Conservation (phyloP, 2,113 vertebrate genomes). For the Muntiacus reevesi region DNA sequence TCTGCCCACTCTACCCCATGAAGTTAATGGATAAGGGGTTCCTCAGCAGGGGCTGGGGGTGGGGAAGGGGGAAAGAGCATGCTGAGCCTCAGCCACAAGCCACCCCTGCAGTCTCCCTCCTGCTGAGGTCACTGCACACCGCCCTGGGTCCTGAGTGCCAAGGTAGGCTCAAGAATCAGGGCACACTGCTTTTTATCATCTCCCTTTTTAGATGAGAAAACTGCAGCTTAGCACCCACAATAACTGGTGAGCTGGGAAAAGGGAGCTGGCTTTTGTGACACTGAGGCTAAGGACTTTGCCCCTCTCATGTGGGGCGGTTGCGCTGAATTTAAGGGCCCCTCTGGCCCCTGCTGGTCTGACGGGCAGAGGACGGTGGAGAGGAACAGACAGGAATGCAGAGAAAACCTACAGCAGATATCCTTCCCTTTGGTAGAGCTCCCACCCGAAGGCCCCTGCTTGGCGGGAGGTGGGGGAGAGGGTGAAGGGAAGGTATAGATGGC, state of each 20-base stretch:
- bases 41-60: fast-evolving
- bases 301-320: fast-evolving
- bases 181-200: neutral
- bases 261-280: neutral
- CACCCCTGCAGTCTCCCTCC: neutral
- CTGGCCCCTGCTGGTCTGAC: neutral
- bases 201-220: neutral
- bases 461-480: neutral
- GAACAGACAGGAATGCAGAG: neutral
- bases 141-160: neutral
- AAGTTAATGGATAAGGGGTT: neutral
- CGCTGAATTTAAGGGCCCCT: neutral
- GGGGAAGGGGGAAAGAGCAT: neutral
- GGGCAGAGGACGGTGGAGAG: neutral
- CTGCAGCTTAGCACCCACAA: neutral
- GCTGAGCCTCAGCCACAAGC: neutral
- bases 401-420: fast-evolving
- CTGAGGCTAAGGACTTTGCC: neutral
- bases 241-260: neutral
- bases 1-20: fast-evolving
- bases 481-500: neutral
- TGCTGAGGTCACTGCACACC: neutral
- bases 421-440: neutral
- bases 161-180: neutral
- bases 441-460: neutral